phyloP scores from a whole-genome alignment of 2,113 vertebrate species.

The Cheilinus undulatus region DNA sequence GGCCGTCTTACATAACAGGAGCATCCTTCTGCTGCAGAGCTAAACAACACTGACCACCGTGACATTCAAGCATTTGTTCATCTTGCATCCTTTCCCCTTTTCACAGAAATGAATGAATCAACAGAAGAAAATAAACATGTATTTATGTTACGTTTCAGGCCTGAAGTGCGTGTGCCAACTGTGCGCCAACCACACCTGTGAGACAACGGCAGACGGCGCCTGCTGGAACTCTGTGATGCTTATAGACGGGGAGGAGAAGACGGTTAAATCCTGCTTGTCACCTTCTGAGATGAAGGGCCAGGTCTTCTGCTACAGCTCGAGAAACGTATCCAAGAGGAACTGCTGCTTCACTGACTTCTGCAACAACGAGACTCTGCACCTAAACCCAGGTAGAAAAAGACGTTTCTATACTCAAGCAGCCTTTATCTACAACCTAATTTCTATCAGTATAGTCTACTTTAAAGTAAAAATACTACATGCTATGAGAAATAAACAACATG shows the following conservation, averaged over 20 bases:
- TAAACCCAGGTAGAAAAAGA: constrained; percentile 84
- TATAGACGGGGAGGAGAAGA: constrained; percentile 90
- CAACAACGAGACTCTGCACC: constrained; percentile 93
- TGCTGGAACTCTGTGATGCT: constrained; percentile 98
- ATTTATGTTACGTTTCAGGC: constrained; percentile 79
- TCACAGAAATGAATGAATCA: constrained; percentile 1
- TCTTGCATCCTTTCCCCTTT: neutral
- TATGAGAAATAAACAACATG: neutral
- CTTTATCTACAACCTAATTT: neutral
- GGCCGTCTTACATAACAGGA: constrained; percentile 71
- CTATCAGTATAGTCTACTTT: neutral
- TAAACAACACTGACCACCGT: constrained; percentile 19
- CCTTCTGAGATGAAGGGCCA: constrained; percentile 90
- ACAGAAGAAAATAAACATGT: neutral
- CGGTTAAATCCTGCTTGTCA: constrained; percentile 91
- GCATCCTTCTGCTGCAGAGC: constrained; percentile 41
- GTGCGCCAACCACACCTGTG: constrained; percentile 93
- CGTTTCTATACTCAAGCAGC: neutral
- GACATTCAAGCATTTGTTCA: constrained; percentile 19
- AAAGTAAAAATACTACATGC: too few species aligned
- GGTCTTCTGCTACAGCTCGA: constrained; percentile 94
- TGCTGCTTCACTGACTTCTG: constrained; percentile 99
- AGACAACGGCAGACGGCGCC: constrained; percentile 91
- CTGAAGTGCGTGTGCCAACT: constrained; percentile 93
- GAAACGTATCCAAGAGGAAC: constrained; percentile 91